Base-by-base conservation (phyloP, 2,113 vertebrate genomes). In the Fregata magnificens region DNA sequence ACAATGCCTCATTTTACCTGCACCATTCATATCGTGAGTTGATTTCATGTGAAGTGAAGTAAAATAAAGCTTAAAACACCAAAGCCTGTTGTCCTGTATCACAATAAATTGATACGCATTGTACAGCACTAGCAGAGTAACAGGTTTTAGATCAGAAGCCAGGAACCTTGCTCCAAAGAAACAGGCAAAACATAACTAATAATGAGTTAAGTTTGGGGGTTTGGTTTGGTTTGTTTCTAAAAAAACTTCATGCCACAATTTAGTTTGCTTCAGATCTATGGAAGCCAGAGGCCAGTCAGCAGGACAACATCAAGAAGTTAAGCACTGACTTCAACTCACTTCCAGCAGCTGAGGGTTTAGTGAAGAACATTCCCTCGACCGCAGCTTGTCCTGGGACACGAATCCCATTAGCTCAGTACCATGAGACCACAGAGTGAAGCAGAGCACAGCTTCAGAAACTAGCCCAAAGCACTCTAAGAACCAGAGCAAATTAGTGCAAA, bases 351-450 rank as follows among this genome's bases (percentile, higher is more conserved):
- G 0, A 16, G 22, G 19, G 2, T 31, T 78, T 26, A 29, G 28
- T 1, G 1, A 76, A 50, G 83, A 59, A n/a, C 42, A 8, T 50
- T 58, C 26, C 36, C 61, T 59, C 11, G 4, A 3, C 29, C 36
- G 20, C n/a, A 67, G 0, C 36, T 49, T 36, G 63, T 86, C 52
- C 76, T 25, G 38, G 32, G 55, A 29, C 47, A 21, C 0, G 0
- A 67, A 34, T 36, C 72, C 47, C 40, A 42, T 72, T 4, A 69
- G 36, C 42, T 79, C 28, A n/a, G 28, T 53, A 16, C 40, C 13
- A 0, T 70, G 67, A n/a, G 25, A 58, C 4, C 67, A 28, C 2
- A 6, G 52, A 44, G 78, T 11, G 55, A 55, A 81, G 5, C 34
- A 53, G 67, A 55, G 55, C 56, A n/a, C 1, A 55, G 76, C 53